These are phyloP conservation scores for Nasua narica DNA, from an alignment of 2,797 vertebrate genomes.

Conservation along the genomic window DNA sequence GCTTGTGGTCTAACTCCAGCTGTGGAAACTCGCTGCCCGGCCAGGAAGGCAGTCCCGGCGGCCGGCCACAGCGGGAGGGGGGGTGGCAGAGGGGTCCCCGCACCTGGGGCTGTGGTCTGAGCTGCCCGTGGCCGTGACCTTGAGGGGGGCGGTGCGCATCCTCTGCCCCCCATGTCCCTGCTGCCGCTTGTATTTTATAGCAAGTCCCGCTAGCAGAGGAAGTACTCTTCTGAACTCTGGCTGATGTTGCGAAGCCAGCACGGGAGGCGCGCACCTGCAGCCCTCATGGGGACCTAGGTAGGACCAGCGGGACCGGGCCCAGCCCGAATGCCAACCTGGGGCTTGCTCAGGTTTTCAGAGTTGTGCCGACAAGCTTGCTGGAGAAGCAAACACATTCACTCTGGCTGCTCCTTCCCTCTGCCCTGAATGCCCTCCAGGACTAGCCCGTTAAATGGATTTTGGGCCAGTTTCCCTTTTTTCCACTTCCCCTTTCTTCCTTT, in stretches of 20 bases:
- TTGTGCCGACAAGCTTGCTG: background rate
- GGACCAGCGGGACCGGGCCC: background rate
- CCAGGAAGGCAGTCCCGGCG: background rate
- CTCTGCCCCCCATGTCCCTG: background rate
- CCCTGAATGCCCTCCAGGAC: background rate
- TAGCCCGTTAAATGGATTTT: background rate
- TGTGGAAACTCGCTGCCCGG: background rate
- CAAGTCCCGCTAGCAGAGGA: slow-evolving; percentile 54
- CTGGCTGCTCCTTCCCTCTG: background rate
- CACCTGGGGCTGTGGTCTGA: background rate
- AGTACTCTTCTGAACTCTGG: slow-evolving; percentile 39
- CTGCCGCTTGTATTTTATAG: background rate
- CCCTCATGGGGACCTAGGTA: rapidly evolving
- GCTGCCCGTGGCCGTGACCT: background rate
- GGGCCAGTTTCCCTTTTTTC: background rate
- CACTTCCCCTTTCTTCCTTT: background rate
- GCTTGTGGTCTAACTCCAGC: background rate
- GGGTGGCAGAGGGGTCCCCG: background rate
- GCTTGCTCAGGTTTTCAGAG: background rate
- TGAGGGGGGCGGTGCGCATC: background rate
- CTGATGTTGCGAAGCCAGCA: background rate
- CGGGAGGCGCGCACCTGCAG: rapidly evolving
- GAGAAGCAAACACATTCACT: background rate
- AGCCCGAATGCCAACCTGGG: rapidly evolving
- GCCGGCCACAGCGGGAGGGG: background rate